Evolutionary conservation across 2,113 vertebrate species (phyloP), one percentile per base, ranked within the genome.

Genomic region (Pionites leucogaster): DNA sequence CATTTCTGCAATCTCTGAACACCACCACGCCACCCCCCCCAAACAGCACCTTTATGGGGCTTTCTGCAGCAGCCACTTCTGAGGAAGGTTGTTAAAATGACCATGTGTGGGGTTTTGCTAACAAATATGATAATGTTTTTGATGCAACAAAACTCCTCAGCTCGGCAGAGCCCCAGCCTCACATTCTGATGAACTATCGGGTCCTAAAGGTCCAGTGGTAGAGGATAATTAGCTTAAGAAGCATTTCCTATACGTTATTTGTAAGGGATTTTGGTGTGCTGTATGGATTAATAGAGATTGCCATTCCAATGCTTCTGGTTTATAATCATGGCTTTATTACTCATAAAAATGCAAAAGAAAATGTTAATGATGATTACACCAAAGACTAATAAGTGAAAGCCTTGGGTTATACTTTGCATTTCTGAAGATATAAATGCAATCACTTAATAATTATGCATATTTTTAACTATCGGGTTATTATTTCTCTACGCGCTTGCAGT

Each of bases 301-400:
- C 67, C 67, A 49, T 93, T 52, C 49, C 33, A 74, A 41, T 85
- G 71, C 47, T 49, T 35, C 87, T 87, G 86, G 13, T 93, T 81
- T 92, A 41, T 85, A 95, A 92, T 87, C 96, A 64, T 52, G 76
- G 67, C 84, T 87, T 87, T 95, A 97, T 94, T 93, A 95, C 91
- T 97, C 97, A 97, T 96, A 97, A 96, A 94, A 90, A 97, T 96
- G 95, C 90, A 93, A 93, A 96, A 86, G 90, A 97, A 95, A 98
- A 97, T 96, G 96, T 97, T 98, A 98, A 98, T 98, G 97, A 97
- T 98, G 96, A 98, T 98, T 97, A 92, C 90, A 97, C 92, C 96
- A 94, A 98, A 97, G 97, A 91, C 94, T 97, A 98, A 98, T 97
- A 97, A 98, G 96, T 83, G 95, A 94, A 95, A 96, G 95, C 97